Evolutionary conservation across 2,113 vertebrate species (phyloP).

Genomic region (Pao palembangensis): DNA sequence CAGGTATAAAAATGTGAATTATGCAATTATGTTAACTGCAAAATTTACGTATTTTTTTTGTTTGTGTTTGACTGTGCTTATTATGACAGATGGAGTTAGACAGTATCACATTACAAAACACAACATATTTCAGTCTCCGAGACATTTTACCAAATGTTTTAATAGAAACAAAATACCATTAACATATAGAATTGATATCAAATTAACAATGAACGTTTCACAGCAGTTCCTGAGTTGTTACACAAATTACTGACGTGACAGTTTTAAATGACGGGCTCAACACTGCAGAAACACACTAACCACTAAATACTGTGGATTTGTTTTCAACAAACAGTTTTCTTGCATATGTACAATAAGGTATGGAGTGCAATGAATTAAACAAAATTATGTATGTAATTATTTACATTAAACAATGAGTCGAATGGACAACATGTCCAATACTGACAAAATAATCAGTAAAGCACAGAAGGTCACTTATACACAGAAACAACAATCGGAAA

Average conservation of each 20-base stretch:
- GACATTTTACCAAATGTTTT: slow-evolving; percentile 58
- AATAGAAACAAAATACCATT: slow-evolving; percentile 69
- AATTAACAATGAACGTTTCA: slow-evolving; percentile 64
- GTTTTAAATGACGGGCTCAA: slow-evolving; percentile 50
- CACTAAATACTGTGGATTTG: slow-evolving; percentile 57
- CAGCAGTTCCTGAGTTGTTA: slow-evolving; percentile 73
- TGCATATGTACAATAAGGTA: slow-evolving; percentile 65
- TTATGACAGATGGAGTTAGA: background rate
- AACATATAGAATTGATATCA: slow-evolving; percentile 53
- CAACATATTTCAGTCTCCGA: slow-evolving; percentile 1
- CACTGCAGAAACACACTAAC: slow-evolving; percentile 54
- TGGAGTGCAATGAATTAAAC: slow-evolving; percentile 49
- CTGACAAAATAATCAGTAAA: slow-evolving; percentile 69
- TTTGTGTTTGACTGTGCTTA: too few species aligned
- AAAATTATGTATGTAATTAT: slow-evolving; percentile 44
- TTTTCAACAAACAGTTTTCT: slow-evolving; percentile 49
- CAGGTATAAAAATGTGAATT: too few species aligned
- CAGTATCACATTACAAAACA: background rate
- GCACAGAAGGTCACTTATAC: slow-evolving; percentile 79
- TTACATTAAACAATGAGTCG: slow-evolving; percentile 61
- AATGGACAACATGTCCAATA: slow-evolving; percentile 77
- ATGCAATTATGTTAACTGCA: too few species aligned
- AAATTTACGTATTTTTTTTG: too few species aligned
- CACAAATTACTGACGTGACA: slow-evolving; percentile 59
- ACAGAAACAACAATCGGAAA: slow-evolving; percentile 73